A percentile compares a stretch with the other conserved stretches of the same genome.
Evolutionary conservation across 2,113 vertebrate genomes (phyloP).

Genomic region (Telmatochromis sp.): DNA sequence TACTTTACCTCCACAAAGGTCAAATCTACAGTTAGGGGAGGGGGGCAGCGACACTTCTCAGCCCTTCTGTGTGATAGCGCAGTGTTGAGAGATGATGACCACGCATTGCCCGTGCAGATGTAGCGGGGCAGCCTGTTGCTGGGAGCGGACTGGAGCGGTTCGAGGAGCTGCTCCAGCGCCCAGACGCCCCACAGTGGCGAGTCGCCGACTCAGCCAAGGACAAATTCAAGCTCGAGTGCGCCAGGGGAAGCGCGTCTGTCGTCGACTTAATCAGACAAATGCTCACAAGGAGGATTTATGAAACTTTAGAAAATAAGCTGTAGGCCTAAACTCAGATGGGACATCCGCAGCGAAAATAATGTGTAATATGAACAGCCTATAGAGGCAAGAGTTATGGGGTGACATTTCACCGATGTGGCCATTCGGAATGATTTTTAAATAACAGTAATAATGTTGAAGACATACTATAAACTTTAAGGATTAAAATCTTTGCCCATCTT

Average conservation of each 20-base stretch:
- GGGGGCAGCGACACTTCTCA: neutral
- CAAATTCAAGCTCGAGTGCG: constrained; percentile 15
- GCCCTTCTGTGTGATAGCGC: neutral
- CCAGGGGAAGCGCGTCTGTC: constrained; percentile 11
- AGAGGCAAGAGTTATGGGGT: neutral
- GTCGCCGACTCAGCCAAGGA: constrained; percentile 7
- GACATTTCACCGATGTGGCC: neutral
- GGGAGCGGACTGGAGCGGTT: neutral
- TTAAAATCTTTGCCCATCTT: neutral
- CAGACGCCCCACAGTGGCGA: constrained; percentile 80
- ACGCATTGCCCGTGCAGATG: neutral
- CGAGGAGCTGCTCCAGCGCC: constrained; percentile 58
- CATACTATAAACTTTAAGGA: neutral
- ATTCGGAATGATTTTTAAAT: neutral
- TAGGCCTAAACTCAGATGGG: constrained; percentile 11
- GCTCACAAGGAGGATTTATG: constrained; percentile 22
- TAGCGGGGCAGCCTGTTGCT: neutral
- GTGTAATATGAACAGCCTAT: neutral
- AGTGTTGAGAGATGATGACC: neutral
- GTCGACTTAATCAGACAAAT: constrained; percentile 25
- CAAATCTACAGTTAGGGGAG: neutral
- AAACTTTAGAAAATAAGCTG: constrained; percentile 33
- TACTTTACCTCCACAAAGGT: neutral
- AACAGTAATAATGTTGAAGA: neutral
- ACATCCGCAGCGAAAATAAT: constrained; percentile 5